These are phyloP conservation scores for Sminthurinus signatus DNA, from an alignment of 1,140 invertebrate genomes.

Conservation along the genomic window DNA sequence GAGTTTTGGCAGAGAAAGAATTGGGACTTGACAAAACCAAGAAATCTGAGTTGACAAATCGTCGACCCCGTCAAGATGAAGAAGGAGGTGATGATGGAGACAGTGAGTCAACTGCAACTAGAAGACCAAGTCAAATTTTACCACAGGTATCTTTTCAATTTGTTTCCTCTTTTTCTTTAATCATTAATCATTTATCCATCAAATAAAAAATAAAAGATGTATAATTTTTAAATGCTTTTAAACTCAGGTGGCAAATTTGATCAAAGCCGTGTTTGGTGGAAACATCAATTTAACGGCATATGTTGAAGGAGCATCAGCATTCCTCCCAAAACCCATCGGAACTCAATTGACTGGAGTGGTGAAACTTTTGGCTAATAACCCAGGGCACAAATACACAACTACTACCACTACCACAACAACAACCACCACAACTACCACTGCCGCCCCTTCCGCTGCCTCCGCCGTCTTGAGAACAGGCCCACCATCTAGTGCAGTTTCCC, in stretches of 20 bases:
- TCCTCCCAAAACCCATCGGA: conserved; percentile 21
- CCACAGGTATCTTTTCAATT: conserved; percentile 28
- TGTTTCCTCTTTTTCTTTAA: too few relatives aligned
- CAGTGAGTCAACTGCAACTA: background rate
- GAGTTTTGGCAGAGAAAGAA: conserved; percentile 32
- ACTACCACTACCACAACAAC: background rate
- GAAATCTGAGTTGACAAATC: conserved; percentile 7
- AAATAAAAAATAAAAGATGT: too few relatives aligned
- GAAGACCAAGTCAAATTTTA: conserved; percentile 21
- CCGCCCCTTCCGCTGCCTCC: background rate
- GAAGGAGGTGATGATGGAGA: conserved; percentile 21
- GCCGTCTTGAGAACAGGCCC: too few relatives aligned
- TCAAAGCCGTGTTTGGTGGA: conserved; percentile 36
- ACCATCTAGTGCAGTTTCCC: too few relatives aligned
- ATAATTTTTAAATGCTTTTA: too few relatives aligned
- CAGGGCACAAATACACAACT: conserved; percentile 17
- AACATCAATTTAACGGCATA: conserved; percentile 35
- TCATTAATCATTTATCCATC: background rate
- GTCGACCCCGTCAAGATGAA: conserved; percentile 27
- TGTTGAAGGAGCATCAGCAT: conserved; percentile 19
- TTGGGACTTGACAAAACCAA: conserved; percentile 20
- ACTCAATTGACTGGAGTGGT: conserved; percentile 28
- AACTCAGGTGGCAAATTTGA: conserved; percentile 26
- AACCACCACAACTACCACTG: background rate
- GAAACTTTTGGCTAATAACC: conserved; percentile 22